phyloP scores from a whole-genome alignment of 2,113 vertebrate genomes.

The Nannospalax galili region DNA sequence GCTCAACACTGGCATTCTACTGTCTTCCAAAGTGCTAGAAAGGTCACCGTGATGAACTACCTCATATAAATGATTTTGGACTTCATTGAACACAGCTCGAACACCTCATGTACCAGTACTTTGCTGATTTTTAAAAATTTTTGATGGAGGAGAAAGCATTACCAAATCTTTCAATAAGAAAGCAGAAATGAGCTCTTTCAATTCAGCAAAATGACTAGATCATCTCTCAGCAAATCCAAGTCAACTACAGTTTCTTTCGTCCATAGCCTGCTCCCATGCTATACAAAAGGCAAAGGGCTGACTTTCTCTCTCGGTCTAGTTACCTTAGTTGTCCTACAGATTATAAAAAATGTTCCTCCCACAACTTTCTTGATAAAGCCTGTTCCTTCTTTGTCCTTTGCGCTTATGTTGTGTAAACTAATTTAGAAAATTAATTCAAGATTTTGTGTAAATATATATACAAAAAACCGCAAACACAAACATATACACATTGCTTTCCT shows the following conservation, averaged over 20 bases:
- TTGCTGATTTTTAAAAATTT: neutral
- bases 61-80: constrained; percentile 2
- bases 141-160: neutral
- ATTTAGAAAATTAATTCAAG: constrained; percentile 1
- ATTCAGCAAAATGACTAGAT: neutral
- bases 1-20: neutral
- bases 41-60: constrained; percentile 7
- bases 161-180: neutral
- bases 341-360: neutral
- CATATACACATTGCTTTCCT: neutral
- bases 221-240: neutral
- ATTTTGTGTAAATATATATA: neutral
- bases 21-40: neutral
- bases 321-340: neutral
- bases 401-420: neutral
- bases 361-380: neutral
- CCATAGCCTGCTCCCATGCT: neutral
- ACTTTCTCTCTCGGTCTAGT: neutral
- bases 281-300: neutral
- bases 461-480: neutral
- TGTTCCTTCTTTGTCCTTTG: neutral
- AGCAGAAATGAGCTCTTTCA: neutral
- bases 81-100: neutral
- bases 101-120: neutral
- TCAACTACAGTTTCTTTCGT: neutral